Conservation (phyloP, 2,113 vertebrate genomes). For the Cricetomys ansorgei region DNA sequence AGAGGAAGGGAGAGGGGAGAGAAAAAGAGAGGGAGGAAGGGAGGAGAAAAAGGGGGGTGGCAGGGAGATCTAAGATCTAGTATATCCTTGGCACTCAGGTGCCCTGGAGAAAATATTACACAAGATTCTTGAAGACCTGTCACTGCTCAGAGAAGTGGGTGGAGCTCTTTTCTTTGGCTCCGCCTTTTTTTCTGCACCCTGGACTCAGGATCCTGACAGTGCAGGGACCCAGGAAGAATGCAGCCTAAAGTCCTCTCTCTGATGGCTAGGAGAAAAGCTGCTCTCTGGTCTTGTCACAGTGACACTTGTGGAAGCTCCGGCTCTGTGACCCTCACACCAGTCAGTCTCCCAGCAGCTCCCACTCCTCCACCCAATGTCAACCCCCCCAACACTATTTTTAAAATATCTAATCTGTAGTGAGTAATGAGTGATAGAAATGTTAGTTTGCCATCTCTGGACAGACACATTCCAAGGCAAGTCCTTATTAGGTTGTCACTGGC, state of each 20-base stretch:
- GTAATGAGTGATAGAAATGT: not conserved
- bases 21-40: too few relatives aligned
- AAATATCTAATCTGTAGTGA: conserved; percentile 61
- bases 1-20: not conserved
- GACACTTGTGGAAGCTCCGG: conserved; percentile 67
- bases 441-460: conserved; percentile 44
- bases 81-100: not conserved
- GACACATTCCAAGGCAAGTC: not conserved
- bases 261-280: conserved; percentile 71
- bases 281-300: conserved; percentile 75
- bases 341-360: conserved; percentile 76
- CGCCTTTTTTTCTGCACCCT: not conserved
- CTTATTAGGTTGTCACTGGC: conserved; percentile 32
- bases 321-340: conserved; percentile 72
- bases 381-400: conserved; percentile 63
- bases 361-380: conserved; percentile 45
- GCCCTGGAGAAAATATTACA: not conserved
- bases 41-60: fast-evolving
- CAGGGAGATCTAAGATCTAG: not conserved
- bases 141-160: not conserved
- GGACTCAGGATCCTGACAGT: not conserved
- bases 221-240: not conserved
- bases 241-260: not conserved
- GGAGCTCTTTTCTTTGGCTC: not conserved
- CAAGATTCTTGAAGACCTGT: not conserved